phyloP scores from a whole-genome alignment of 2,888 invertebrate genomes.

The Agonopterix heracliana region DNA sequence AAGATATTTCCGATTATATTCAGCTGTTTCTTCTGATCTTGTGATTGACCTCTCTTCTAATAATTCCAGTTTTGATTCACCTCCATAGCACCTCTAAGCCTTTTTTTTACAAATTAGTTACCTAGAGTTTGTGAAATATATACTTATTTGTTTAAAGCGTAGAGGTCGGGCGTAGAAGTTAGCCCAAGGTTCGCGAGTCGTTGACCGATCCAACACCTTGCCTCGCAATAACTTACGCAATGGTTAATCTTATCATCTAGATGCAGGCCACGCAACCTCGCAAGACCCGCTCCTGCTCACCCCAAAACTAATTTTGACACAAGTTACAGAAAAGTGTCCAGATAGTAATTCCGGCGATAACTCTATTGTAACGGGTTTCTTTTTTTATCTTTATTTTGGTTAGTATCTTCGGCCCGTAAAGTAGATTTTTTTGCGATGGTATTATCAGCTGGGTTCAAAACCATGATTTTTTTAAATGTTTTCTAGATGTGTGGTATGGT shows the following conservation, averaged over 20 bases:
- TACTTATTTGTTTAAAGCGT: constrained; percentile 19
- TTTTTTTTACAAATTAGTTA: background rate
- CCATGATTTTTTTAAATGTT: no score
- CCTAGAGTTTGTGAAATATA: background rate
- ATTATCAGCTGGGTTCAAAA: no score
- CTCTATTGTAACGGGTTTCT: no score
- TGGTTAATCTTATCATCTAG: constrained; percentile 72
- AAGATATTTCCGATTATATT: no score
- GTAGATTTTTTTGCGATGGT: no score
- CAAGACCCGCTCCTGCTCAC: constrained; percentile 48
- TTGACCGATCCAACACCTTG: constrained; percentile 72
- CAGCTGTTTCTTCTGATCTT: no score
- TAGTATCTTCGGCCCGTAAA: no score
- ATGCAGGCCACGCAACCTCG: constrained; percentile 61
- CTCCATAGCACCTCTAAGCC: background rate
- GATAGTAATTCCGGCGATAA: no score
- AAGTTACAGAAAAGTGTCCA: background rate
- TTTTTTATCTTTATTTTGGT: no score
- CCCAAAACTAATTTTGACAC: constrained; percentile 58
- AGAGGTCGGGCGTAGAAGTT: constrained; percentile 63
- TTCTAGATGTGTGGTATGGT: no score
- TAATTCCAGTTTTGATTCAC: no score
- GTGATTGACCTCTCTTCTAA: no score
- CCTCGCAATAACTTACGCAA: constrained; percentile 69
- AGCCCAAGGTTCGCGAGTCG: constrained; percentile 69